phyloP scores from a whole-genome alignment of 2,888 invertebrate genomes.

The Scaptodrosophila latifasciaeformis region DNA sequence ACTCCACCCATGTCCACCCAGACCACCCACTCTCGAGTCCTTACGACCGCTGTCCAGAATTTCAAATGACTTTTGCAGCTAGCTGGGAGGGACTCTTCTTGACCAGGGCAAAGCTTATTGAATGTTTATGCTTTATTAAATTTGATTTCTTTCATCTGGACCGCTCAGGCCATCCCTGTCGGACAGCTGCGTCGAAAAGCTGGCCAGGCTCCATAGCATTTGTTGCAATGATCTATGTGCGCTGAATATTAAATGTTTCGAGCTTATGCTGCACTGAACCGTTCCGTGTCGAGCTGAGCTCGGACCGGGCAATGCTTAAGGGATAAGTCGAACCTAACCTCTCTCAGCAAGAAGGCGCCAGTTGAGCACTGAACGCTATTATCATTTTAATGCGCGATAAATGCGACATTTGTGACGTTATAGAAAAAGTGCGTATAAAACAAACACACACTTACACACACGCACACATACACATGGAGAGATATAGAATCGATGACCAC shows the following conservation, averaged over 20 bases:
- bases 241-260: conserved; percentile 74
- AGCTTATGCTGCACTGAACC: too few relatives aligned
- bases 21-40: too few relatives aligned
- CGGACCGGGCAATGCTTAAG: too few relatives aligned
- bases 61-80: conserved; percentile 59
- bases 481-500: too few relatives aligned
- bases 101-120: conserved; percentile 68
- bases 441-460: conserved; percentile 37
- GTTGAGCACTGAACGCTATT: conserved; percentile 45
- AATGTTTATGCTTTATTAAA: conserved; percentile 76
- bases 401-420: conserved; percentile 72
- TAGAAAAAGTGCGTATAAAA: conserved; percentile 69
- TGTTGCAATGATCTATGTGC: conserved; percentile 74
- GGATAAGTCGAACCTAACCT: too few relatives aligned
- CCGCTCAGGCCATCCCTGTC: conserved; percentile 11
- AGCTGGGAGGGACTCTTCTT: background rate
- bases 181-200: conserved; percentile 32
- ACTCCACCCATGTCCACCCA: conserved; percentile 14
- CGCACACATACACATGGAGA: conserved; percentile 34
- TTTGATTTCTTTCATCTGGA: conserved; percentile 69
- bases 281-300: too few relatives aligned
- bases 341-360: background rate
- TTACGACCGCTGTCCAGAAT: conserved; percentile 52
- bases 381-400: conserved; percentile 74
- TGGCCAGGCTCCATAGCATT: conserved; percentile 49